Base-by-base conservation (phyloP, 1,140 invertebrate species). In the Radopholus similis region DNA sequence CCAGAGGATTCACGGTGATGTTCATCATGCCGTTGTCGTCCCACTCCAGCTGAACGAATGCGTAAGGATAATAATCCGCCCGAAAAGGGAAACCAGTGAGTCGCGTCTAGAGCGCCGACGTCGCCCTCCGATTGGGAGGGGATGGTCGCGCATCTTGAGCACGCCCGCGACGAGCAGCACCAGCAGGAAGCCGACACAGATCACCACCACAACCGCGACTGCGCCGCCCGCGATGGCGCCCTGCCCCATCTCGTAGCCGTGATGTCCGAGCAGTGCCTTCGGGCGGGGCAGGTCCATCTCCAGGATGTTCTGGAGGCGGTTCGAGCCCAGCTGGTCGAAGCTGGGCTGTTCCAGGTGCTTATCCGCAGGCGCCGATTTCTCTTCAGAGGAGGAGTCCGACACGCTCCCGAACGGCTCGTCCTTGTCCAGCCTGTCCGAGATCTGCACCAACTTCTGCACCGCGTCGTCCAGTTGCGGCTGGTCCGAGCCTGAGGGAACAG, bases 1-100 rank as follows among this genome's bases (percentile, higher is more conserved):
- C 80, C 42, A 82, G 66, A 26, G 82, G 82, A 66, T 83, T 82
- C 23, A 83, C 78, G 30, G 82, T 82, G 35, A 82, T 82, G 58
- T 83, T 82, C 70, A 82, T 78, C 21, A 64, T 37, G 9, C 65
- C 81, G 51, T 68, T 71, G 58, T 83, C 82, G 57, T 82, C 81
- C 81, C 81, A 82, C 67, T 82, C 80, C 80, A 54, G 30, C 66
- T 66, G 21, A 15, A 40, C 11, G 21, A 28, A 23, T 13, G 23
- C n/a, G 9, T 53, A 18, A 23, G 5, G 13, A 40, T 15, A 47
- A 47, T 18, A 47, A 4, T 47, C 18, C 18, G 38, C 38, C 37
- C 65, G n/a, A n/a, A n/a, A n/a, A n/a, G n/a, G n/a, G n/a, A 68
- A 56, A 74, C 73, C 42, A 70, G 38, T 18, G 65, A 42, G 34